phyloP scores from a whole-genome alignment of 2,113 vertebrate genomes.

The Taurulus bubalis region DNA sequence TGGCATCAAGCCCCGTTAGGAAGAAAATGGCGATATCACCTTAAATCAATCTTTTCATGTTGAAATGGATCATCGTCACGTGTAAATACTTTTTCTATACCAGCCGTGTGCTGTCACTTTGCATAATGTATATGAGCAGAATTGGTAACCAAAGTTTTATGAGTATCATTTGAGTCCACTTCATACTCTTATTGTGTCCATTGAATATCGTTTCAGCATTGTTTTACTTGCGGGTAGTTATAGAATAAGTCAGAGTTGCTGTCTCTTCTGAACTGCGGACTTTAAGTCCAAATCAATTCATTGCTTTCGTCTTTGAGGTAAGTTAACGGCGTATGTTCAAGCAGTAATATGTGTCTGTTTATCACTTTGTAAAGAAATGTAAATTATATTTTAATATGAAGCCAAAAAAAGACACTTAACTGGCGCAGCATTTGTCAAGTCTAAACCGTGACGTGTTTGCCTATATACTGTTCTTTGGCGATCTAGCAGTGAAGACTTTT shows the following conservation, averaged over 20 bases:
- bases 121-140: conserved; percentile 81
- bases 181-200: conserved; percentile 52
- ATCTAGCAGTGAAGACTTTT: conserved; percentile 82
- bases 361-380: conserved; percentile 88
- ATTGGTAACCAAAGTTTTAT: conserved; percentile 86
- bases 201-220: conserved; percentile 28
- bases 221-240: conserved; percentile 37
- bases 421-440: conserved; percentile 86
- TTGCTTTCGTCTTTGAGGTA: conserved; percentile 47
- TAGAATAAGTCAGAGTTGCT: conserved; percentile 38
- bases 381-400: conserved; percentile 89
- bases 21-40: conserved; percentile 44
- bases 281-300: conserved; percentile 17
- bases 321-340: conserved; percentile 66
- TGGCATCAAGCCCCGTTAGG: conserved; percentile 35
- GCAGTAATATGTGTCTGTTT: conserved; percentile 69
- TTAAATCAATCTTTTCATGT: conserved; percentile 59
- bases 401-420: conserved; percentile 81
- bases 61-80: conserved; percentile 56
- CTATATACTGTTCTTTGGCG: conserved; percentile 85
- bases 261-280: conserved; percentile 24
- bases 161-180: conserved; percentile 72
- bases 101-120: conserved; percentile 76
- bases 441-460: conserved; percentile 87
- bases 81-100: conserved; percentile 82